Base-by-base conservation (phyloP, 2,797 vertebrate species). In the Pyrocephalus nanus region DNA sequence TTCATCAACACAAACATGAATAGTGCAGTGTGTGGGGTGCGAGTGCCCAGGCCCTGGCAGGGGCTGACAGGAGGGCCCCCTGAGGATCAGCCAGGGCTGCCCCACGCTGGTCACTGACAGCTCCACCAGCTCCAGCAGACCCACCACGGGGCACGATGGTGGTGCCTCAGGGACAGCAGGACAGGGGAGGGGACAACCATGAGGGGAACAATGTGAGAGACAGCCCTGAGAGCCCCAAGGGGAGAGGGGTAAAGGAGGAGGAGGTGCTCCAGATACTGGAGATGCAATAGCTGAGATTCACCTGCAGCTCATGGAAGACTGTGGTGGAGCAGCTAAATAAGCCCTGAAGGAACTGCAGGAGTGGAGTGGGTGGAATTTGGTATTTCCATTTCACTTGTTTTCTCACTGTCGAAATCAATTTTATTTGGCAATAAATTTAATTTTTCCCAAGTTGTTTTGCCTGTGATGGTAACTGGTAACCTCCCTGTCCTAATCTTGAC, bases 21-120 rank as follows among this genome's bases (percentile, higher is more conserved):
- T 22, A 61, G 19, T 26, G 58, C 8, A 3, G 9, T 15, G n/a
- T 26, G 36, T 3, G 0, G 1, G 25, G 8, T 4, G 8, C 5
- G 3, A 53, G 47, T 30, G 7, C 30, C 23, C 27, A 3, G 40
- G 36, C 0, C 0, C 20, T 38, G 55, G 2, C 18, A 12, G 34
- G 15, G 32, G 25, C 32, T 29, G 19, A 27, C 4, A 1, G 17
- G 17, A 21, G 2, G 1, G 22, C 16, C 8, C 48, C 30, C 12
- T 58, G 61, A 12, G 18, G 27, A 60, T 60, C 16, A 38, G 57
- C 57, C 57, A 60, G 17, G 17, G 36, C 25, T 60, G 34, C 11
- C 26, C 36, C 12, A 1, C 42, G 19, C 20, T 42, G 27, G 20
- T 36, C 71, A 58, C 54, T 36, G 30, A 20, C 8, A 7, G 32